These are phyloP conservation scores for Formica aserva DNA, from an alignment of 2,888 invertebrate species.

Conservation along the genomic window DNA sequence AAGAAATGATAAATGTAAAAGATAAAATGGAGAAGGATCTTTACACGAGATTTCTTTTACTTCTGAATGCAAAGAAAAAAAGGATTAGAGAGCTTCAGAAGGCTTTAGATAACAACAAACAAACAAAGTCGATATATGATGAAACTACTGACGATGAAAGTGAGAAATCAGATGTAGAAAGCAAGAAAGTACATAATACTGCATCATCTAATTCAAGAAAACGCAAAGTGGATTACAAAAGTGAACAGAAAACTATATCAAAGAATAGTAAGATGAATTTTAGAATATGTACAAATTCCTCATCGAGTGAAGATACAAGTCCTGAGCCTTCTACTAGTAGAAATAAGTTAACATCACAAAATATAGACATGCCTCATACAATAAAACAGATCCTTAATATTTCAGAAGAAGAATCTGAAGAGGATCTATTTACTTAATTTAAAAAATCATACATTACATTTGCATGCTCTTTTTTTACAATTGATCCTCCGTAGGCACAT, in stretches of 20 bases:
- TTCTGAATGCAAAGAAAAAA: constrained; percentile 79
- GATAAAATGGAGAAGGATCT: constrained; percentile 72
- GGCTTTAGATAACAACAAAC: constrained; percentile 48
- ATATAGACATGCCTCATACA: neutral
- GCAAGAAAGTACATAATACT: constrained; percentile 14
- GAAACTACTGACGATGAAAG: constrained; percentile 70
- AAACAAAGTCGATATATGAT: constrained; percentile 60
- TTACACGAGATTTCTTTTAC: constrained; percentile 73
- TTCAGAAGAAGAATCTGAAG: constrained; percentile 32
- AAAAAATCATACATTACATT: neutral
- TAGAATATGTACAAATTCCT: neutral
- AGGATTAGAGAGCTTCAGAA: constrained; percentile 73
- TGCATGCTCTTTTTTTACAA: neutral
- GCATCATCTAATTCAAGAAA: neutral
- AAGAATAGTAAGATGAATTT: constrained; percentile 11
- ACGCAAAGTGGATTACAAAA: neutral
- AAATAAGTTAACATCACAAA: neutral
- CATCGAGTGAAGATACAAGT: constrained; percentile 8
- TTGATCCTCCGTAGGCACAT: neutral
- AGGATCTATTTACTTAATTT: constrained; percentile 35
- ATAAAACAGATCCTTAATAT: neutral
- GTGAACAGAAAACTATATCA: neutral
- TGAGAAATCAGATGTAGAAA: constrained; percentile 58
- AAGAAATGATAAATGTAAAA: constrained; percentile 71
- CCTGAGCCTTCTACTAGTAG: constrained; percentile 55